Percentiles rank a stretch among this genome's conserved stretches.
phyloP scores from a whole-genome alignment of 2,113 vertebrate genomes.

The Pelvicachromis taeniatus region DNA sequence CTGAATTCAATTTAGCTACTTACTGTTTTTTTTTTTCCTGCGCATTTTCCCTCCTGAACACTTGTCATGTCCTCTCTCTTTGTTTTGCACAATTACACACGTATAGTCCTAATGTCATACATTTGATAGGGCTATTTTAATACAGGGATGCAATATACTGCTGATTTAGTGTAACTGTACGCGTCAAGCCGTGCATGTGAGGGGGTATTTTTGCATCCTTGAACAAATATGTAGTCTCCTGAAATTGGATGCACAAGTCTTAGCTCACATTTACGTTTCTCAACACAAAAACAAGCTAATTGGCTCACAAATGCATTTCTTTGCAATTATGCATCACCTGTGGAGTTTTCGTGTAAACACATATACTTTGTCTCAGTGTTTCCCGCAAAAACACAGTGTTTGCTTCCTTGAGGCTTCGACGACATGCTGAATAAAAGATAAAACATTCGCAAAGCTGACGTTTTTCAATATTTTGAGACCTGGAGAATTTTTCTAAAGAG shows the following conservation, averaged over 20 bases:
- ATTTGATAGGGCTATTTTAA: neutral
- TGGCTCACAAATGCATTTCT: neutral
- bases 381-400: neutral
- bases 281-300: neutral
- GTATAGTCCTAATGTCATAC: neutral
- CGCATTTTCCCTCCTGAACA: neutral
- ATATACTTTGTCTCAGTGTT: neutral
- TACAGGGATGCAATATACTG: neutral
- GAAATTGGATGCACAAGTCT: neutral
- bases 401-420: neutral
- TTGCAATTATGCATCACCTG: neutral
- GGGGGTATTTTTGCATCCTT: neutral
- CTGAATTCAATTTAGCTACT: slow-evolving; percentile 34
- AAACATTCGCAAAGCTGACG: neutral
- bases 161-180: neutral
- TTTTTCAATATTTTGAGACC: neutral
- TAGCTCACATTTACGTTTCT: neutral
- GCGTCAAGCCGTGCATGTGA: neutral
- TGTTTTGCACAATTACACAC: neutral
- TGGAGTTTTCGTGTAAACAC: neutral
- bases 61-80: neutral
- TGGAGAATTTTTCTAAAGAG: neutral
- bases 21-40: slow-evolving; percentile 5
- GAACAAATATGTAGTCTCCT: neutral
- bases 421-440: neutral